Evolutionary conservation across 1,140 invertebrate genomes (phyloP), one percentile per base, ranked within the genome.

Genomic region (Oreohelix idahoensis): DNA sequence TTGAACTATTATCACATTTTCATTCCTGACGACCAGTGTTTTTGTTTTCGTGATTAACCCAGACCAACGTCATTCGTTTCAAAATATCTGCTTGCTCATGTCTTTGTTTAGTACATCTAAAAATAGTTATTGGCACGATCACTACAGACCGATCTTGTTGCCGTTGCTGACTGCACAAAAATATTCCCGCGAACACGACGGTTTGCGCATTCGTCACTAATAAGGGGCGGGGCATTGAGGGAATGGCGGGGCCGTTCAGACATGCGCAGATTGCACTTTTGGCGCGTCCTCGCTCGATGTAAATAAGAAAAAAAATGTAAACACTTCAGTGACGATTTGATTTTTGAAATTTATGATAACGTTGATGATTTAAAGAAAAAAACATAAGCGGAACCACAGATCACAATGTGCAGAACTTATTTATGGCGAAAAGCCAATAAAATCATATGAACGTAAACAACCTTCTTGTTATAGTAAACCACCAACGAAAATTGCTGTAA

Each of bases 21-120:
- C 70, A 20, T 23, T 23, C 53, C 26, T 58, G 23, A n/a, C 53
- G 53, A 58, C 53, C 23, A 20, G 53, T 58, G n/a, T 45, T 75
- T 75, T 36, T 71, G n/a, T 71, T n/a, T 75, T 75, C 73, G 17
- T 8, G n/a, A 45, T 53, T 8, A 45, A 35, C 63, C 35, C 26
- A 29, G 23, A 5, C 32, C 17, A 15, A 45, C 75, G 74, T 76
- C 74, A 51, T 36, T 53, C 20, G 29, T 77, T 53, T 29, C 75
- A 77, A 77, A 77, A 69, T 66, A 79, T 69, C 51, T 79, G 51
- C 78, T 79, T 79, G 78, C 38, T 79, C 58, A 63, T 63, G 78
- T 79, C 78, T 69, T 63, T 66, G 51, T 79, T 69, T 66, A 69
- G 51, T 79, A 39, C 51, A 69, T 69, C 78, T 79, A 69, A 79